phyloP scores from a whole-genome alignment of 2,888 invertebrate species.

The Ashinkailepas kermadecensis region DNA sequence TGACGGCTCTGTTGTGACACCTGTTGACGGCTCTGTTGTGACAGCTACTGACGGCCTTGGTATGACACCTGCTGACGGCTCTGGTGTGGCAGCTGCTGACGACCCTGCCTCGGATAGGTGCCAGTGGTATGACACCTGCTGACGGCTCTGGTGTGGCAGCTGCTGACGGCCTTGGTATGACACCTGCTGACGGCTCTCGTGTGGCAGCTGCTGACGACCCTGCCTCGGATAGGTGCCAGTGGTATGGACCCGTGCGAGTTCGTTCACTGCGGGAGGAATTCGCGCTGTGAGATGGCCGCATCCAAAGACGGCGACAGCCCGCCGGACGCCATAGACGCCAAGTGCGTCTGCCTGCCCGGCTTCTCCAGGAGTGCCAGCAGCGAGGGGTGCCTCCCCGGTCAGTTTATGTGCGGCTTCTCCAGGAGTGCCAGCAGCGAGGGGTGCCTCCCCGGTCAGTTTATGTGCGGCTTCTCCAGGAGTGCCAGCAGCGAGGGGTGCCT shows the following conservation, averaged over 20 bases:
- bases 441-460: background rate
- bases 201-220: too few species aligned
- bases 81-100: too few species aligned
- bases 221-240: background rate
- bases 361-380: background rate
- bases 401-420: background rate
- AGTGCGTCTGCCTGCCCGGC: background rate
- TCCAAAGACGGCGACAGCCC: conserved; percentile 23
- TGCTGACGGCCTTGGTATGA: too few species aligned
- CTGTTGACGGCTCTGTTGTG: too few species aligned
- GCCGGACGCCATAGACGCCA: background rate
- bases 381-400: background rate
- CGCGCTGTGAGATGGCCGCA: conserved; percentile 35
- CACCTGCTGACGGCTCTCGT: too few species aligned
- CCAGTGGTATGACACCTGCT: too few species aligned
- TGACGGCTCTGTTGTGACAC: too few species aligned
- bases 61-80: too few species aligned
- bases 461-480: background rate
- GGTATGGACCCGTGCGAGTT: conserved; percentile 31
- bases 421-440: background rate
- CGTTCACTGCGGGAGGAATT: conserved; percentile 36
- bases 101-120: too few species aligned
- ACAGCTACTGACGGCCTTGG: too few species aligned
- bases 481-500: background rate
- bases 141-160: too few species aligned